A percentile compares a stretch with the other conserved stretches of the same genome.
Conservation (phyloP, 2,888 invertebrate species). For the Drosophila algonquin region DNA sequence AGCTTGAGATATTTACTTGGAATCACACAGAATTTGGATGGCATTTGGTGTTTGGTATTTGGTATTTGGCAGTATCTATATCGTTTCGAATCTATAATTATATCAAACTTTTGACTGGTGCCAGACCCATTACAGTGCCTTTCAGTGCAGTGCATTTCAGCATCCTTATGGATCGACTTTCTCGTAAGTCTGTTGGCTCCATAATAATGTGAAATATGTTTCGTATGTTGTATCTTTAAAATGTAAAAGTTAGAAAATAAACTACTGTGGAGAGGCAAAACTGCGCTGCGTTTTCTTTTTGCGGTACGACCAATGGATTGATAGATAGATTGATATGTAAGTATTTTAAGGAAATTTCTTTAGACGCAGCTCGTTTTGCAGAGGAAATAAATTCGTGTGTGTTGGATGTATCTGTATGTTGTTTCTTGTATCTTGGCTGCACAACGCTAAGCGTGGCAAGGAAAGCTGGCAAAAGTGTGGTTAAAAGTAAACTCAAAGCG, state of each 20-base stretch:
- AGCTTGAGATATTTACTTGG: constrained; percentile 49
- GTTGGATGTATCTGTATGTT: constrained; percentile 35
- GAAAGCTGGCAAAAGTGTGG: constrained; percentile 50
- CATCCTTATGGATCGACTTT: constrained; percentile 45
- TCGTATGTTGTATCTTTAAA: constrained; percentile 24
- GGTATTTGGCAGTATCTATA: background rate
- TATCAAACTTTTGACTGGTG: constrained; percentile 51
- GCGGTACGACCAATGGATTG: constrained; percentile 11
- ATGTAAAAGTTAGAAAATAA: constrained; percentile 41
- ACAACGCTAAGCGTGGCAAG: constrained; percentile 72
- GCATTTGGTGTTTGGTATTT: no score
- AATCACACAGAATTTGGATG: constrained; percentile 27
- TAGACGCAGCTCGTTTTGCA: constrained; percentile 35
- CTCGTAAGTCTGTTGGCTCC: constrained; percentile 31
- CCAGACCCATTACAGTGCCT: constrained; percentile 33
- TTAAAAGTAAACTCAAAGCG: constrained; percentile 29
- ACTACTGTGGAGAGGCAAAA: constrained; percentile 39
- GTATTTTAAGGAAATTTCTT: constrained; percentile 16
- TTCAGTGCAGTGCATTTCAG: constrained; percentile 46
- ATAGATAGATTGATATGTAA: background rate
- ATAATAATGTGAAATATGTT: constrained; percentile 40
- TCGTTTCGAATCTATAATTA: constrained; percentile 25
- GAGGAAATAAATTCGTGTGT: constrained; percentile 26
- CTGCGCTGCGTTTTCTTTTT: constrained; percentile 14
- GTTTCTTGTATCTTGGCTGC: constrained; percentile 50